phyloP scores from a whole-genome alignment of 2,113 vertebrate species.

The Melierax canorus region DNA sequence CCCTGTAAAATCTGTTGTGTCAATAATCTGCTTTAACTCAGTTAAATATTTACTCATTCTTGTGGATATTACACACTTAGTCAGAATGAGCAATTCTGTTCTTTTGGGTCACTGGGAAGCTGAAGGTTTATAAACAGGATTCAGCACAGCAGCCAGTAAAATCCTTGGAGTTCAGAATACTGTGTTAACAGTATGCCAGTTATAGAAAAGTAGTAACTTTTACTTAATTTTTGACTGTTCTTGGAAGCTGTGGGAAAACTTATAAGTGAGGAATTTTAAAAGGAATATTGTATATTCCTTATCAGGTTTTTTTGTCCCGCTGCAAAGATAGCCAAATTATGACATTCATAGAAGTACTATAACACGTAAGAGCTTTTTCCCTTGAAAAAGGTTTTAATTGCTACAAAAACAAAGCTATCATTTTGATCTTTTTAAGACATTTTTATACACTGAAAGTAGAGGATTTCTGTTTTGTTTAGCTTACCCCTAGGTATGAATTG shows the following conservation, averaged over 20 bases:
- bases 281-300: neutral
- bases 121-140: neutral
- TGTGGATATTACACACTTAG: neutral
- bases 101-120: constrained; percentile 10
- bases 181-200: neutral
- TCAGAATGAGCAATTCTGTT: neutral
- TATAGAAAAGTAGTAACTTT: neutral
- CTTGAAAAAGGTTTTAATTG: constrained; percentile 1
- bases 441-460: constrained; percentile 17
- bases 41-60: neutral
- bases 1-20: constrained; percentile 33
- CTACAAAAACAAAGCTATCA: neutral
- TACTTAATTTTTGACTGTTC: neutral
- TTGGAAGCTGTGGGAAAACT: constrained; percentile 4
- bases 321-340: neutral
- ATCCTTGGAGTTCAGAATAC: neutral
- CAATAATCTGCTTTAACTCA: constrained; percentile 44
- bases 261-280: neutral
- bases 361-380: neutral
- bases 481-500: constrained; percentile 24
- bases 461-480: constrained; percentile 14
- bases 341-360: neutral
- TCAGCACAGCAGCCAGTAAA: neutral
- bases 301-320: neutral
- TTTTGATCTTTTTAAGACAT: constrained; percentile 1